Evolutionary conservation across 2,113 vertebrate species (phyloP).

Genomic region (Paratilapia polleni): DNA sequence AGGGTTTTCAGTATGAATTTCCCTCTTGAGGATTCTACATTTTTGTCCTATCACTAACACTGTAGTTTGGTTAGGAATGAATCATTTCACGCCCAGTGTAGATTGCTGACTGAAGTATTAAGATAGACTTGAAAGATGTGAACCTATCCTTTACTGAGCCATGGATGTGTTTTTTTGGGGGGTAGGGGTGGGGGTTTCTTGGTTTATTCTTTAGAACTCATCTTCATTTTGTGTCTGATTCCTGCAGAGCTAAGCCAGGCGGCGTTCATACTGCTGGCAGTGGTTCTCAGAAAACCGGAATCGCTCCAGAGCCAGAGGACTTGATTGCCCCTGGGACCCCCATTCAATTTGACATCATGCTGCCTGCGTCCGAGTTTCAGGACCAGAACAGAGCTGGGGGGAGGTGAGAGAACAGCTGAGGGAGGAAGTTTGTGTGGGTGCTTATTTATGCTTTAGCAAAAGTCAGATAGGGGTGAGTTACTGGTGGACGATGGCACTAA

Average conservation of each 20-base stretch:
- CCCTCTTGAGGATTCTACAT: background rate
- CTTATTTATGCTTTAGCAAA: slow-evolving; percentile 1
- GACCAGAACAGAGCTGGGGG: slow-evolving; percentile 90
- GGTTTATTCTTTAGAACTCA: background rate
- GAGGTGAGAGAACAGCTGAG: slow-evolving; percentile 69
- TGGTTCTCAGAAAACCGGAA: slow-evolving; percentile 64
- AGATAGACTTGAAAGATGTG: background rate
- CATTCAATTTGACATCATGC: slow-evolving; percentile 95
- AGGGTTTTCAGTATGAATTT: background rate
- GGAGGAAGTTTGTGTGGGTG: slow-evolving; percentile 15
- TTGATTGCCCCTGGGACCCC: slow-evolving; percentile 94
- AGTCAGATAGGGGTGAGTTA: background rate
- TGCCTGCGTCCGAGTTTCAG: slow-evolving; percentile 92
- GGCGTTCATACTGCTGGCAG: slow-evolving; percentile 37
- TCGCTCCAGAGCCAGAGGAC: slow-evolving; percentile 78
- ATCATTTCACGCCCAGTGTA: background rate
- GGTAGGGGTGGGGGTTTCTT: background rate
- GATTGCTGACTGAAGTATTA: background rate
- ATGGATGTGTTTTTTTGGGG: background rate
- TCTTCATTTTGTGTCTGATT: background rate
- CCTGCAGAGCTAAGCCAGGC: slow-evolving; percentile 78
- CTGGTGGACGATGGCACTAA: background rate
- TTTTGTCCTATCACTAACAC: background rate
- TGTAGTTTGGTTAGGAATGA: background rate
- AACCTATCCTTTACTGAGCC: background rate